These are phyloP conservation scores for Condylostylus longicornis DNA, from an alignment of 1,140 invertebrate species.

Conservation along the genomic window DNA sequence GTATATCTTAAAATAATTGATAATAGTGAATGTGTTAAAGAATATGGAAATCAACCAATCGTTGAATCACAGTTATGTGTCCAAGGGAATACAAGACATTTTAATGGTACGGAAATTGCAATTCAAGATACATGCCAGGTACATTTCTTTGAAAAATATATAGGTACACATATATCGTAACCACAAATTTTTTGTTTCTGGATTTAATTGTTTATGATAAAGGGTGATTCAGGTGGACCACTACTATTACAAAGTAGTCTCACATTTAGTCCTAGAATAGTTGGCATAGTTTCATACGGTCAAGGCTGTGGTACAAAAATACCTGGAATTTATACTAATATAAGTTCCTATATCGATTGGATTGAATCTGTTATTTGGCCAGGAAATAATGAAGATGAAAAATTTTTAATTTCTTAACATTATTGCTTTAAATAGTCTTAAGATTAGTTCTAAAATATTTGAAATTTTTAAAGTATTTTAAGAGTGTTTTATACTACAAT, in stretches of 20 bases:
- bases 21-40: constrained; percentile 4
- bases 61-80: constrained; percentile 1
- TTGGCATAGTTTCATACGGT: constrained; percentile 51
- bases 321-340: constrained; percentile 48
- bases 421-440: too few species aligned
- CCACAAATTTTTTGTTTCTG: too few species aligned
- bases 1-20: too few species aligned
- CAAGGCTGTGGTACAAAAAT: constrained; percentile 42
- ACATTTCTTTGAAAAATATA: background rate
- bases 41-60: constrained; percentile 3
- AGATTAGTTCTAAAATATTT: too few species aligned
- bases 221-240: constrained; percentile 52
- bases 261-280: constrained; percentile 16
- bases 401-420: too few species aligned
- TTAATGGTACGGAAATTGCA: constrained; percentile 6
- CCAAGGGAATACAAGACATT: constrained; percentile 8
- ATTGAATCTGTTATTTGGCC: constrained; percentile 49
- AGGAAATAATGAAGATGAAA: too few species aligned
- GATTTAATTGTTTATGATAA: constrained; percentile 7
- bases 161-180: too few species aligned
- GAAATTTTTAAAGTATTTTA: too few species aligned
- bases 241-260: constrained; percentile 31
- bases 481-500: too few species aligned
- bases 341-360: constrained; percentile 44
- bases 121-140: constrained; percentile 10